A percentile compares a stretch with the other conserved stretches of the same genome.
Evolutionary conservation across 2,113 vertebrate species (phyloP).

Genomic region (Calypte anna): DNA sequence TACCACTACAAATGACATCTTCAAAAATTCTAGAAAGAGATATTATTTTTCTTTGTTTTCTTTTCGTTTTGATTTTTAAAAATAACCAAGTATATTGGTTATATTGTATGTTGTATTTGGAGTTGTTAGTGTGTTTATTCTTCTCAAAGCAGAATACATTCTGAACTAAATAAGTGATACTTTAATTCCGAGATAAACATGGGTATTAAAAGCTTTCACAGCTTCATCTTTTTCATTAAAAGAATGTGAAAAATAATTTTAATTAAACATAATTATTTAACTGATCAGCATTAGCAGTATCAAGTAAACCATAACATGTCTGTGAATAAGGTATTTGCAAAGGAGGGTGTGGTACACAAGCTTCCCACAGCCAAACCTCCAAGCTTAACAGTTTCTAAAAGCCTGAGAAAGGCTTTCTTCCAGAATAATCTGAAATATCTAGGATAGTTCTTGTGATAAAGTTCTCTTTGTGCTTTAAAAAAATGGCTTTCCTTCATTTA

Average conservation of each 20-base stretch:
- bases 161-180: neutral
- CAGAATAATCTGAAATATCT: neutral
- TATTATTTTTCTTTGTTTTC: neutral
- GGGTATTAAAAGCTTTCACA: neutral
- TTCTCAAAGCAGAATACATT: neutral
- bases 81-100: neutral
- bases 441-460: neutral
- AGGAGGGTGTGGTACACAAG: neutral
- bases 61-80: neutral
- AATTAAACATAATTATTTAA: neutral
- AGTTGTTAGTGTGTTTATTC: neutral
- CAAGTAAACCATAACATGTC: rapidly evolving
- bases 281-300: neutral
- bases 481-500: neutral
- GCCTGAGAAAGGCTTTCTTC: neutral
- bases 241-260: neutral
- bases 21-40: neutral
- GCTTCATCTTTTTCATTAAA: neutral
- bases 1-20: neutral
- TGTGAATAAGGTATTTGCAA: neutral
- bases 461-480: neutral
- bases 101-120: neutral
- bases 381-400: neutral
- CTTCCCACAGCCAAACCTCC: neutral
- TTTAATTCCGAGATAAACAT: neutral